Conservation (phyloP, 1,140 invertebrate genomes). For the Aporrectodea caliginosa region DNA sequence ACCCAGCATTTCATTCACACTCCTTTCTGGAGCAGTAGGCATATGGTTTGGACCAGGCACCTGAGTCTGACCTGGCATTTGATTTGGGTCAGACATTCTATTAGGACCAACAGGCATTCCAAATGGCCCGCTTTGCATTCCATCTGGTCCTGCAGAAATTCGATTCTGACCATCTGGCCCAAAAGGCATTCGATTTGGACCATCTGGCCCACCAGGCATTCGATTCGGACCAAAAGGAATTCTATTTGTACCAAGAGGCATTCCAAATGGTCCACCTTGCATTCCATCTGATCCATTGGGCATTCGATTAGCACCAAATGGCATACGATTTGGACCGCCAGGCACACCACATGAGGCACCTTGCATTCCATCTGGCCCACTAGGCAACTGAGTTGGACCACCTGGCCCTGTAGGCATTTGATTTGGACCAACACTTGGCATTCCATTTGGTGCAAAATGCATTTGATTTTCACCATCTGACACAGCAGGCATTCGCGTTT, state of each 20-base stretch:
- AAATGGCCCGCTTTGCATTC: background rate
- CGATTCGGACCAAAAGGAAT: background rate
- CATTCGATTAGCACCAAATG: background rate
- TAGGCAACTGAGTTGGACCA: background rate
- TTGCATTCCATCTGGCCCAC: background rate
- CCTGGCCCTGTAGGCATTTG: background rate
- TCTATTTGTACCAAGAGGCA: background rate
- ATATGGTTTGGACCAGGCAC: background rate
- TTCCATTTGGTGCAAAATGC: background rate
- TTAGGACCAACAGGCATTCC: background rate
- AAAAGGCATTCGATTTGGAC: no score
- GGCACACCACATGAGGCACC: background rate
- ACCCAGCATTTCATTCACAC: no score
- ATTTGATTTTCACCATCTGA: background rate
- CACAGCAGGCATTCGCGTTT: background rate
- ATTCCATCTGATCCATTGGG: background rate
- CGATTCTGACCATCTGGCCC: background rate
- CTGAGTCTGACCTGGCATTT: background rate
- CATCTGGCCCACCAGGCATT: background rate
- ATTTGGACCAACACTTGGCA: no score
- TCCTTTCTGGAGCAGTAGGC: no score
- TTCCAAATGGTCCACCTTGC: background rate
- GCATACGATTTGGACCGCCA: background rate
- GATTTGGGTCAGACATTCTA: background rate
- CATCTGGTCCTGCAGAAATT: background rate